Base-by-base conservation (phyloP, 2,113 vertebrate species). In the Gopherus flavomarginatus region DNA sequence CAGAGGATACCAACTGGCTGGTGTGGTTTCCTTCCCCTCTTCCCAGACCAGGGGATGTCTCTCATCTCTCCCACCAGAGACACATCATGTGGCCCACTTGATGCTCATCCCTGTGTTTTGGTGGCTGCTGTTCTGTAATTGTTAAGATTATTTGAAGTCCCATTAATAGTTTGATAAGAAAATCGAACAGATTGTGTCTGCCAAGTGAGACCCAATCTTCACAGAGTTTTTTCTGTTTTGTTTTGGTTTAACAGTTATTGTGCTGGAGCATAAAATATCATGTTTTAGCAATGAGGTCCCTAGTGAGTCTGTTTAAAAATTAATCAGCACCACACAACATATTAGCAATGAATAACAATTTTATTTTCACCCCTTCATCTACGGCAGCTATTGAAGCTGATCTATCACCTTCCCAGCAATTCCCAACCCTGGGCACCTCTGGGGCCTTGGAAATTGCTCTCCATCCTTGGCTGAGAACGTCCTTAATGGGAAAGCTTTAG, bases 251-350 rank as follows among this genome's bases (percentile, higher is more conserved):
- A 96, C 87, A 83, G 96, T 97, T 97, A 56, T 3, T 89, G 92
- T 95, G 97, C 97, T 53, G 1, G 96, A 97, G 97, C 90, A 98
- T 95, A 94, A 98, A 98, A 95, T 92, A 81, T 96, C 92, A 97
- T 97, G 96, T 97, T 97, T 93, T 97, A 96, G 84, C 96, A 97
- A 97, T 96, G 95, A 96, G 96, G 96, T 94, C 96, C 94, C 96
- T 13, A 50, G 96, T 72, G 96, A 97, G 96, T 96, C 95, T 97
- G 80, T 96, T 98, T 95, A 97, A 98, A 98, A 97, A 97, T 97
- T 98, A 97, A 98, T 97, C 97, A 98, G 97, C 86, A 90, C 90
- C n/a, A 17, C n/a, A 95, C 91, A 94, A 97, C 38, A 2, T 21
- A 80, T 95, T 88, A 91, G 93, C 1, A 5, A 94, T 80, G 97